Evolutionary conservation across 1,140 invertebrate genomes (phyloP), one percentile per base, ranked within the genome.

Genomic region (Bombus sibiricus): DNA sequence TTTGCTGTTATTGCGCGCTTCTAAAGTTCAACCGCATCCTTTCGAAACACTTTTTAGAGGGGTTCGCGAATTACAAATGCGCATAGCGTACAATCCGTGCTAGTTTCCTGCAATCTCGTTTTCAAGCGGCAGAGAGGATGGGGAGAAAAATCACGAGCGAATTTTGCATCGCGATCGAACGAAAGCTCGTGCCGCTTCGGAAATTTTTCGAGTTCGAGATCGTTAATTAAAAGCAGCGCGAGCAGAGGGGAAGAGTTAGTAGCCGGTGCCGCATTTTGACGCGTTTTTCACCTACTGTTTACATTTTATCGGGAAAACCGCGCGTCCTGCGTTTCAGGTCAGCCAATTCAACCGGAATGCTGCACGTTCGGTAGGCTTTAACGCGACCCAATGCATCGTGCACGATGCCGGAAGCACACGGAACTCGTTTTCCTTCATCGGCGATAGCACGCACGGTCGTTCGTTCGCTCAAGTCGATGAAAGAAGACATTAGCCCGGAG

Each of bases 171-270:
- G 62, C 28, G 62, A 64, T 64, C 62, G 62, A 64, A 64, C 12
- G 62, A 2, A 13, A n/a, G 13, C 28, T 13, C 59, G 59, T 2
- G 13, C 28, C 37, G 69, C 9, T 25, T 39, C 18, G 34, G 32
- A 66, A 82, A 43, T 39, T 75, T 32, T 34, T 32, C 32, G 59
- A 62, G 28, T 43, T 37, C 10, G 5, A 28, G 39, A 15, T 39
- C 74, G 82, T 71, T 84, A 47, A 84, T 83, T 83, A 78, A 83
- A 83, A 43, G 74, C 39, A 18, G 2, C 25, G 5, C 34, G n/a
- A 2, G 2, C 37, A 22, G 10, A 34, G 34, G 22, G 39, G 1
- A 8, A 15, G 25, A 41, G 69, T 15, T 15, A 3, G 47, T 8
- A 3, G 47, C 34, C 32, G 43, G 39, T 41, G 6, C 28, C 32